Evolutionary conservation across 2,113 vertebrate species (phyloP), one percentile per base, ranked within the genome.

Genomic region (Notothenia coriiceps): DNA sequence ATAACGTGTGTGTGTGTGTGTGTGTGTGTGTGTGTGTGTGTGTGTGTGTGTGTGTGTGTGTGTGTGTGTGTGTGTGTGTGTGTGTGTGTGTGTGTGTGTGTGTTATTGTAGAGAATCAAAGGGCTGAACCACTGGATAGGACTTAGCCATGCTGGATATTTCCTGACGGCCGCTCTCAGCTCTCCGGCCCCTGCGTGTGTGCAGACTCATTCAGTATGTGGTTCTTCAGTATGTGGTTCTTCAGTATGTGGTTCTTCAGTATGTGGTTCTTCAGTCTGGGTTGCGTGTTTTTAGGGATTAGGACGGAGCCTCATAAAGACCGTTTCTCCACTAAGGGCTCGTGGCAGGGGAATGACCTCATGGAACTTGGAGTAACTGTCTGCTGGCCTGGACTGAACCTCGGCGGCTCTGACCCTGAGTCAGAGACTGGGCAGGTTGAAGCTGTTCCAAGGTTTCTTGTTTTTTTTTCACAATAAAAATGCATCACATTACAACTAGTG

Each of bases 301-400:
- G 72, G 0, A 84, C 55, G 9, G 17, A 77, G 77, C 35, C 84
- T 86, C 72, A 75, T 90, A 82, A 88, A 84, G 47, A 15, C 85
- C 12, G 62, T 63, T 87, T 77, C 83, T 85, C 17, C 61, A 88
- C 74, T 57, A 18, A 80, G 54, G 17, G 47, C 66, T 77, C 17
- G 33, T 77, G 76, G 80, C 72, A 60, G 74, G 17, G 29, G 54
- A 80, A 91, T 90, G 85, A 92, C 74, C 71, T 91, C 84, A 89
- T 86, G 79, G 73, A 84, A 88, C 73, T 75, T 76, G 49, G 70
- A 85, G 77, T 81, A 76, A 82, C 77, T 79, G 85, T 74, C 52
- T 88, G 68, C 20, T 87, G 82, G 79, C 65, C 64, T 73, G 70
- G 70, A 62, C 50, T 60, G 40, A 74, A 74, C 49, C 71, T 79